Base-by-base conservation (phyloP, 2,888 invertebrate species). In the Lochmaea crataegi region DNA sequence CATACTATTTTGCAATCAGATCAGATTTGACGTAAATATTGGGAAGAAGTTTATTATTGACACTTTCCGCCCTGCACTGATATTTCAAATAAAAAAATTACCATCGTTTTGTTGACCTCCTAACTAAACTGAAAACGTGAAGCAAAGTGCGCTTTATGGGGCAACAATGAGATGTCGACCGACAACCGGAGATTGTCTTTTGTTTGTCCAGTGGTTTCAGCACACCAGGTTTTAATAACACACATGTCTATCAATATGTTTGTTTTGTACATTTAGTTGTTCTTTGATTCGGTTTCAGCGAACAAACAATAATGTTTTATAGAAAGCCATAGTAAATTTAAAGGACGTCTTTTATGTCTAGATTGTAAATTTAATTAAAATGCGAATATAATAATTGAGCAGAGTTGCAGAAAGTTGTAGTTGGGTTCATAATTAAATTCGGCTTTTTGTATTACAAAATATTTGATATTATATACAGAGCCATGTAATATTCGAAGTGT, bases 131-230 rank as follows among this genome's bases (percentile, higher is more conserved):
- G 67, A 58, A 72, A 64, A 64, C 74, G 74, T 74, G 66, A 73
- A 75, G 76, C 70, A 72, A 72, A 74, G 72, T 53, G 74, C 73
- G 58, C 71, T 61, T 71, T 71, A 71, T 77, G 77, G 76, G 76
- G 75, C 73, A 78, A 71, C 73, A 77, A 77, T 76, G 77, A 38
- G 32, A 77, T 76, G 73, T 77, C 41, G 61, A 61, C 61, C 61
- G 84, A 80, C 83, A 82, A 83, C 84, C 85, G 85, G 85, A 85
- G 84, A 85, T 85, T 85, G 85, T 83, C 83, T 84, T 80, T 82
- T 85, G 84, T 85, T 85, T 85, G 82, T 78, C 80, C 82, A 83
- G 83, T 81, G 80, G 82, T 77, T 81, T 78, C 77, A 76, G 77
- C 80, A 79, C 77, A 76, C 80, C 79, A 79, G 80, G 80, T 82